Conservation (phyloP, 2,797 vertebrate genomes). For the Smutsia temminckii region DNA sequence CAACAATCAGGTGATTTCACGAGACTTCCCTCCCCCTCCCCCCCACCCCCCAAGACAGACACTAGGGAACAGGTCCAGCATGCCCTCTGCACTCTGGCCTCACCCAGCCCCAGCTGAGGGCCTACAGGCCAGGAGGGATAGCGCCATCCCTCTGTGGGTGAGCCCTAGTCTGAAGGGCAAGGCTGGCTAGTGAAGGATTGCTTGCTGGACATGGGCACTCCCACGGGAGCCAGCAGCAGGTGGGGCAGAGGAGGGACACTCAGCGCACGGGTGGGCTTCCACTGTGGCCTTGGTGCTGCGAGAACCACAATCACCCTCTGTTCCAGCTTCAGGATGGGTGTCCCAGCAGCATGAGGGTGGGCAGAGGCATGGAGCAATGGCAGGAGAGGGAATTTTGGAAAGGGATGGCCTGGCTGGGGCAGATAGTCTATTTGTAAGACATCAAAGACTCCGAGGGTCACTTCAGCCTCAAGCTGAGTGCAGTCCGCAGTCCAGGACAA, state of each 20-base stretch:
- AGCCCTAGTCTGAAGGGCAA: background rate
- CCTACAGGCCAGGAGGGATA: background rate
- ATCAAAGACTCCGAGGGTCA: background rate
- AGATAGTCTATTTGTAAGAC: background rate
- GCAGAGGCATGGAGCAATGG: background rate
- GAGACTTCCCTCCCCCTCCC: slow-evolving; percentile 40
- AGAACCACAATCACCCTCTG: background rate
- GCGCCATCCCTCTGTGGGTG: background rate
- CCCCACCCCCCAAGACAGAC: slow-evolving; percentile 54
- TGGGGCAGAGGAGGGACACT: slow-evolving; percentile 60
- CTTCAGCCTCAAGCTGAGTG: background rate
- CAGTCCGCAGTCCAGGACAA: background rate
- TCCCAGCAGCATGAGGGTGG: background rate
- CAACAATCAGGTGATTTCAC: slow-evolving; percentile 61
- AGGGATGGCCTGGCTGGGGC: slow-evolving; percentile 7
- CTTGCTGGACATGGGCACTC: slow-evolving; percentile 74
- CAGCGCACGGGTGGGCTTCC: background rate
- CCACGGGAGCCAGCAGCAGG: slow-evolving; percentile 63
- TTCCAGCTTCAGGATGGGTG: background rate
- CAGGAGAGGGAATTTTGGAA: background rate
- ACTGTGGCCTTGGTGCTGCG: slow-evolving; percentile 39
- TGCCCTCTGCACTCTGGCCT: background rate
- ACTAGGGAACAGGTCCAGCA: slow-evolving; percentile 39
- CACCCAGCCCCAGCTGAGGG: background rate
- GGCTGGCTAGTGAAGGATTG: background rate